Base-by-base conservation (phyloP, 2,113 vertebrate genomes). In the Oryzias javanicus region DNA sequence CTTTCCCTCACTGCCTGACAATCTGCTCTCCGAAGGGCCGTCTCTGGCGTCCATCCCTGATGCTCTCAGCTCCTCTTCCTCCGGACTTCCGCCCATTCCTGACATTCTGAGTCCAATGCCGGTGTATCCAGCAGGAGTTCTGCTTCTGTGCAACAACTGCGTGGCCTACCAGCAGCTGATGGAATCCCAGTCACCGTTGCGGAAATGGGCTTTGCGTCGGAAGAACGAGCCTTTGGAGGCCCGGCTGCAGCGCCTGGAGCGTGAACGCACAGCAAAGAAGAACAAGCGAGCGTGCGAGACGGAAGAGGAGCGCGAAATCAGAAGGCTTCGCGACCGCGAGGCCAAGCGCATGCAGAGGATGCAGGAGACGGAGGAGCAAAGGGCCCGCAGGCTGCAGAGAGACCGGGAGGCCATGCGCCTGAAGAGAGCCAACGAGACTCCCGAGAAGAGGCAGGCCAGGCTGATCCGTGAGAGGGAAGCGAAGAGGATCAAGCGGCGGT, bases 91-190 rank as follows among this genome's bases (percentile, higher is more conserved):
- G 18, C 88, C 88, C 0, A 89, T 92, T 60, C 85, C 88, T 0
- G 91, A 92, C 83, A 85, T 94, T 70, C 91, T 95, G 41, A 91
- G 89, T 80, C 81, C 91, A 0, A 76, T 88, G 64, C 87, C 94
- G 0, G 95, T 98, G 65, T 96, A 95, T 55, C 97, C 96, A 0
- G 95, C 95, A 0, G 94, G 95, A 25, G 91, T 98, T 49, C 92
- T 99, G 73, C 93, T 98, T 22, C 94, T 99, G 63, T 99, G 96
- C 86, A 98, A 99, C 91, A 96, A 93, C 83, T 98, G 95, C 4
- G 84, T 93, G 2, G 94, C 95, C 3, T 98, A 97, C 49, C 95
- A 97, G 5, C 94, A 95, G 87, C 83, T 98, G 4, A 88, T 95
- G 42, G 93, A 95, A 56, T 88, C 92, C 0, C 95, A 97, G 89